Percentiles rank a stretch among this genome's conserved stretches.
Conservation (phyloP, 2,888 invertebrate genomes). For the Lamproptera curius region DNA sequence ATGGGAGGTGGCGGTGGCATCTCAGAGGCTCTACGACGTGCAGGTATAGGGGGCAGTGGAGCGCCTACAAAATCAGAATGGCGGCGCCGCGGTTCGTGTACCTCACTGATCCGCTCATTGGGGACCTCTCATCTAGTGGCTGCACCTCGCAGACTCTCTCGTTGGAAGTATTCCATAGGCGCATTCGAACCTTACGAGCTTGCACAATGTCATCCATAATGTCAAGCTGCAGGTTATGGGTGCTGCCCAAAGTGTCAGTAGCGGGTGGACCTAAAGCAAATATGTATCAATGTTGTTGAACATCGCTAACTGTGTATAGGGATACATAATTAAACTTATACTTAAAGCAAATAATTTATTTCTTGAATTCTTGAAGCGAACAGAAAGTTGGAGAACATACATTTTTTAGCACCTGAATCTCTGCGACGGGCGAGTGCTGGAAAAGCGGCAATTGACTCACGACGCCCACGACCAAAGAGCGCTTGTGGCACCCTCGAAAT, state of each 20-base stretch:
- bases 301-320: too few species aligned
- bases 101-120: slow-evolving; percentile 71
- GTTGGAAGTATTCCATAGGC: slow-evolving; percentile 89
- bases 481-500: slow-evolving; percentile 89
- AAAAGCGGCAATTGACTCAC: slow-evolving; percentile 91
- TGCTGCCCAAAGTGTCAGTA: slow-evolving; percentile 84
- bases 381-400: too few species aligned
- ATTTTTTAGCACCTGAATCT: slow-evolving; percentile 63
- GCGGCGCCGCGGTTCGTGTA: slow-evolving; percentile 81
- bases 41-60: slow-evolving; percentile 79
- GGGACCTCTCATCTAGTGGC: slow-evolving; percentile 83
- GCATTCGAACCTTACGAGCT: slow-evolving; percentile 89
- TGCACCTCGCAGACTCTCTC: slow-evolving; percentile 91
- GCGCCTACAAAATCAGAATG: slow-evolving; percentile 85
- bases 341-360: not conserved
- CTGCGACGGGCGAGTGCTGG: slow-evolving; percentile 76
- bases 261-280: slow-evolving; percentile 80
- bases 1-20: slow-evolving; percentile 79
- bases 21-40: slow-evolving; percentile 84
- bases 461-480: slow-evolving; percentile 86
- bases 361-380: not conserved
- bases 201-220: slow-evolving; percentile 94
- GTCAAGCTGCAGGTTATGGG: slow-evolving; percentile 90
- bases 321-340: too few species aligned
- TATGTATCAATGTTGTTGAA: too few species aligned